Evolutionary conservation across 2,797 vertebrate species (phyloP), one percentile per base, ranked within the genome.

Genomic region (Amniataba percoides): DNA sequence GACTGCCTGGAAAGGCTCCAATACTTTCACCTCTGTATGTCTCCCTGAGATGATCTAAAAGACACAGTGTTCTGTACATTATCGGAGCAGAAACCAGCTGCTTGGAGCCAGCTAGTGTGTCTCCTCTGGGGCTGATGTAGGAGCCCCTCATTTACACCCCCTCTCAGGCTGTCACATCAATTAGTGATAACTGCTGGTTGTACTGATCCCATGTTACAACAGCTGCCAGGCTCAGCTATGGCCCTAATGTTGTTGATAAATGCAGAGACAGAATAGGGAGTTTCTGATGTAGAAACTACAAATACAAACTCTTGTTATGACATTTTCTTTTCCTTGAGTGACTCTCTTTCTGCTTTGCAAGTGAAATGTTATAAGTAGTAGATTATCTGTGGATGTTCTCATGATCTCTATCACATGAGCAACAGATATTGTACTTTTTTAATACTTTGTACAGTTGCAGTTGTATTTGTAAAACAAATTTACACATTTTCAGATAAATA

Each of bases 151-250:
- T 80, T 81, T 76, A 77, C 77, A 74, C 81, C 81, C 75, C 82
- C 82, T 62, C 68, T 67, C 64, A 34, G 55, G 58, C 55, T 77
- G 71, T 71, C 51, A 40, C 65, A 68, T 86, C 82, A 85, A 82
- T 89, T 82, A 84, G 71, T 19, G 67, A 71, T 45, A 43, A 65
- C 27, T 79, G 40, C 52, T 67, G 48, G 6, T 63, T 67, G 75
- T 40, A 27, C 72, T 52, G 74, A 57, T 73, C 55, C 49, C 67
- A 64, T 78, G 71, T 74, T 71, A 7, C 55, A 72, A 56, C 72
- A 56, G 77, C 77, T 71, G 72, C 62, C 39, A 27, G 48, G n/a
- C 58, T 55, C 53, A 42, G 31, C 5, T 21, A 11, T 36, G 36
- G 23, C n/a, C 48, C 34, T 36, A 62, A 18, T 40, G n/a, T 40